Conservation (phyloP, 1,140 invertebrate species). For the Drosophila pseudoobscura region DNA sequence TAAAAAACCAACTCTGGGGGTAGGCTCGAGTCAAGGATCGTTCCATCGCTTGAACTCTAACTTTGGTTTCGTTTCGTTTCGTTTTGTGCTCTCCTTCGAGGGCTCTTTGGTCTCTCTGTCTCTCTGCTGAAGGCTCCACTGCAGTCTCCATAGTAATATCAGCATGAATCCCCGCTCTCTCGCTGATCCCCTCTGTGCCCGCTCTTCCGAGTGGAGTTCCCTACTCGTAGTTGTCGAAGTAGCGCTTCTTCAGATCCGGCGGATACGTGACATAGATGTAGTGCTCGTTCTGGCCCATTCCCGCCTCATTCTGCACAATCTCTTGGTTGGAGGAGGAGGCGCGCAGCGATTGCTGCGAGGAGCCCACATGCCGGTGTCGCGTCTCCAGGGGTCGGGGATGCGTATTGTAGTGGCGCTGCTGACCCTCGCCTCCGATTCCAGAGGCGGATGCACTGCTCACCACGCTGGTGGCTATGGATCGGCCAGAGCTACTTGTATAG, state of each 20-base stretch:
- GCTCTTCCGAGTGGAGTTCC: no score
- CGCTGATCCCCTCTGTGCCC: background rate
- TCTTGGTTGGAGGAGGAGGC: constrained; percentile 76
- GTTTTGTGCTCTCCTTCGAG: constrained; percentile 22
- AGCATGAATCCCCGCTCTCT: background rate
- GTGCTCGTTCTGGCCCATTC: constrained; percentile 86
- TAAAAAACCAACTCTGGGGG: constrained; percentile 48
- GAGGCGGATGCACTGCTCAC: constrained; percentile 38
- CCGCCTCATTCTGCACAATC: constrained; percentile 76
- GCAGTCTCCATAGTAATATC: constrained; percentile 25
- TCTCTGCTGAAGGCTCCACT: constrained; percentile 9
- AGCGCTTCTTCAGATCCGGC: constrained; percentile 90
- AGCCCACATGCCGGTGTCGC: constrained; percentile 73
- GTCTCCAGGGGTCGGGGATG: constrained; percentile 75
- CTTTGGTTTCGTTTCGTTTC: constrained; percentile 24
- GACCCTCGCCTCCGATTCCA: constrained; percentile 14
- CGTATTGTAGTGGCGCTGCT: constrained; percentile 70
- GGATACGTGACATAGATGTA: constrained; percentile 94
- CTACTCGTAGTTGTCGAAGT: constrained; percentile 89
- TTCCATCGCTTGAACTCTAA: constrained; percentile 13
- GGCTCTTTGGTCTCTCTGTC: constrained; percentile 51
- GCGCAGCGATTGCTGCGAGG: constrained; percentile 77
- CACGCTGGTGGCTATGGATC: constrained; percentile 63
- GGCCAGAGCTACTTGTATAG: constrained; percentile 75
- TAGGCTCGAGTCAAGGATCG: constrained; percentile 32